Evolutionary conservation across 2,113 vertebrate genomes (phyloP), one percentile per base, ranked within the genome.

Genomic region (Salminus brasiliensis): DNA sequence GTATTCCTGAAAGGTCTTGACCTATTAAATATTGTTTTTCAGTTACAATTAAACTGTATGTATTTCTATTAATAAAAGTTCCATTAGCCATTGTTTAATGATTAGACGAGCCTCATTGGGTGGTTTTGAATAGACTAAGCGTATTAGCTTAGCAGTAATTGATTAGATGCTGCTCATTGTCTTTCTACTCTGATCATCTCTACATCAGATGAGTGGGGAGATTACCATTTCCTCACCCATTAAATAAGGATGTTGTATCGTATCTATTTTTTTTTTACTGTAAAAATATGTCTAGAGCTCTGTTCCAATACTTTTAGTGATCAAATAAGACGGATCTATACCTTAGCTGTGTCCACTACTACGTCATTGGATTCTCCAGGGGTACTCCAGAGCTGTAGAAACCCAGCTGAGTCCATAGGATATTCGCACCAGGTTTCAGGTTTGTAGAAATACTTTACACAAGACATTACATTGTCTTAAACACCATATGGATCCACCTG

Each of bases 361-460:
- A 83, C 87, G 65, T 82, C 87, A 86, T 82, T 84, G 85, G 85
- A 86, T 83, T 88, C 87, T 88, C 87, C 87, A 88, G 85, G 82
- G 67, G 71, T 88, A 86, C 87, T 81, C 83, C 87, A 88, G 83
- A 84, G 87, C 85, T 86, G 87, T 88, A 88, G 85, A 88, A 85
- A 86, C 79, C 84, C 85, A 86, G 85, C 87, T 86, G 87, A 88
- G 76, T 78, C 87, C 87, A 81, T 88, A 88, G 87, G 87, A 88
- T 86, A 86, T 85, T 74, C 85, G 65, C 79, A 83, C 85, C 87
- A 88, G 87, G 81, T 83, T 83, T 83, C 81, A 83, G 81, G 87
- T 88, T 88, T 88, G 87, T 88, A 88, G 87, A 81, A 86, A 86
- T 81, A 78, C 85, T 88, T 88, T 86, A 86, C 76, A 88, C 83